Percentiles rank a stretch among this genome's conserved stretches.
These are phyloP conservation scores for Pristionchus japonicus DNA, from an alignment of 2,888 invertebrate genomes.

Conservation along the genomic window DNA sequence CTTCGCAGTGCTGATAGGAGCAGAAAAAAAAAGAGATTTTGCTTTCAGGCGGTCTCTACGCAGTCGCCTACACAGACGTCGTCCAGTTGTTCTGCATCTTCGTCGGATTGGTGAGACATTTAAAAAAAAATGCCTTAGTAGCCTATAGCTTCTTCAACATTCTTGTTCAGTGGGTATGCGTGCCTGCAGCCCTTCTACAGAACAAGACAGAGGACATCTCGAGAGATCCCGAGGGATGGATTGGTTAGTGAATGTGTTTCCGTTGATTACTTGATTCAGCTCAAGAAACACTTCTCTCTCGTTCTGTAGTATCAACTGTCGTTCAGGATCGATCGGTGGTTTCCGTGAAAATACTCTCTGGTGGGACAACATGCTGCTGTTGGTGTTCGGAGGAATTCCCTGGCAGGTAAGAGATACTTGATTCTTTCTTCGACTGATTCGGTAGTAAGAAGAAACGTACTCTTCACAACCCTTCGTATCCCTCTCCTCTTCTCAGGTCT, in stretches of 20 bases:
- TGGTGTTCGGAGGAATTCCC: constrained; percentile 95
- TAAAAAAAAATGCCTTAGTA: too few species aligned
- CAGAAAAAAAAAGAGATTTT: too few species aligned
- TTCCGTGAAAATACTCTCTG: constrained; percentile 86
- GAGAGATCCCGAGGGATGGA: constrained; percentile 85
- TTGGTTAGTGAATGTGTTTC: constrained; percentile 81
- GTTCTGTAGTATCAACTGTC: background rate
- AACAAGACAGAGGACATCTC: constrained; percentile 86
- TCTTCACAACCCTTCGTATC: too few species aligned
- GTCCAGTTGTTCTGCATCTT: constrained; percentile 98
- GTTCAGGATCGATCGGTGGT: constrained; percentile 75
- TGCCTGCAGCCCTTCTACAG: constrained; percentile 93
- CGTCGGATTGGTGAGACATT: constrained; percentile 84
- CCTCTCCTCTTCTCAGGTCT: constrained; percentile 84
- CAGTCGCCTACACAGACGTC: constrained; percentile 98
- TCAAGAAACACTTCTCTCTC: too few species aligned
- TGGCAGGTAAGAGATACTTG: constrained; percentile 88
- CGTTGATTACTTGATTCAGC: too few species aligned
- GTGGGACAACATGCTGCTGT: constrained; percentile 88
- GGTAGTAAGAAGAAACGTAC: too few species aligned
- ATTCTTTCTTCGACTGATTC: background rate
- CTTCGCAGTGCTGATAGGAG: too few species aligned
- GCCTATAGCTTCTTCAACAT: background rate
- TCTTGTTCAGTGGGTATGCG: constrained; percentile 88
- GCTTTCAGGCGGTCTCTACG: constrained; percentile 86